Conservation (phyloP, 23 tunicate genomes). For the Styela plicata region DNA sequence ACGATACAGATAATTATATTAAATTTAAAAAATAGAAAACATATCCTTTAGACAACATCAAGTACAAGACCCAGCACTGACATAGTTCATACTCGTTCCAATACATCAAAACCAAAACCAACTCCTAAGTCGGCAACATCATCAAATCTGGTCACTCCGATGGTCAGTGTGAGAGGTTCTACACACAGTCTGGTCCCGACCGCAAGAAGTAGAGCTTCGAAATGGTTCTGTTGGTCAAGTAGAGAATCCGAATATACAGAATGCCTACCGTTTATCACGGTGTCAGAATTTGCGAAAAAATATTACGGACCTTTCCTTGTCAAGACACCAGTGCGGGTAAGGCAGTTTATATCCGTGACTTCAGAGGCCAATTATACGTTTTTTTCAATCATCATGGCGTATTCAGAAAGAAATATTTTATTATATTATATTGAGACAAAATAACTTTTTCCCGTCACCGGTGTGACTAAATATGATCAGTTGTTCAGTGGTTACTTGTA, state of each 20-base stretch:
- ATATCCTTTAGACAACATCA: neutral
- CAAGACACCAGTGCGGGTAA: conserved; percentile 73
- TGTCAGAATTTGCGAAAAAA: conserved; percentile 55
- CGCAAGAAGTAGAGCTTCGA: conserved; percentile 10
- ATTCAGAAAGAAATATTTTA: too few species aligned
- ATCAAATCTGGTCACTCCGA: conserved; percentile 40
- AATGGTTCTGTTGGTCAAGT: conserved; percentile 7
- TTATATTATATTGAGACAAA: too few species aligned
- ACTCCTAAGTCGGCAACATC: neutral
- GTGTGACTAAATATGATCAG: too few species aligned
- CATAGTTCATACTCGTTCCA: neutral
- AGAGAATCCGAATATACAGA: conserved; percentile 7
- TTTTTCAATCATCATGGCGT: too few species aligned
- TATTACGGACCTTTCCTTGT: conserved; percentile 88
- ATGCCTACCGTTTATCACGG: conserved; percentile 47
- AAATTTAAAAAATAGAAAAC: too few species aligned
- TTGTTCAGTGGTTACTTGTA: too few species aligned
- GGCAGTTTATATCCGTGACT: too few species aligned
- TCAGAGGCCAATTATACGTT: too few species aligned
- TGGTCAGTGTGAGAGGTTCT: conserved; percentile 90
- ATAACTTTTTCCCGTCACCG: too few species aligned
- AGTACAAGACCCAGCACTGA: neutral
- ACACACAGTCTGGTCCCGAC: conserved; percentile 76
- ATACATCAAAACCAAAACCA: neutral
- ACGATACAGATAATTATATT: too few species aligned